These are phyloP conservation scores for Acanthurus leucopareius DNA, from an alignment of 2,797 vertebrate species.

Conservation along the genomic window DNA sequence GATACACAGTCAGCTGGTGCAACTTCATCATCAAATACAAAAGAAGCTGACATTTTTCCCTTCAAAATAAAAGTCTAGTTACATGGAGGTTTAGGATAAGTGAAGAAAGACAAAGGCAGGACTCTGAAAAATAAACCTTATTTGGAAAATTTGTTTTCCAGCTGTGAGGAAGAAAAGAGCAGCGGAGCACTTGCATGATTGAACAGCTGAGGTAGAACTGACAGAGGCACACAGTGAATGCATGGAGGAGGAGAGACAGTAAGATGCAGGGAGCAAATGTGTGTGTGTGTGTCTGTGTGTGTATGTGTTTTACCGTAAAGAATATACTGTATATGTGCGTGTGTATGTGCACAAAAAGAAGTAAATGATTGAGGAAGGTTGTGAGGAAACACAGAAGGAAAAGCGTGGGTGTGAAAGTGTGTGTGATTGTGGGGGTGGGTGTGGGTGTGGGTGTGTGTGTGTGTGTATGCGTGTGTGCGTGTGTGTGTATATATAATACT, in stretches of 20 bases:
- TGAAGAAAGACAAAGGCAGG: conserved; percentile 20
- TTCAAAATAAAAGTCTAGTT: conserved; percentile 55
- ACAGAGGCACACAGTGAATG: conserved; percentile 47
- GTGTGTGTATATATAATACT: conserved; percentile 27
- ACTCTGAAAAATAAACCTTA: conserved; percentile 17
- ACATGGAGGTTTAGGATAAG: conserved; percentile 36
- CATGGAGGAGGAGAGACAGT: conserved; percentile 41
- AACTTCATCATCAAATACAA: conserved; percentile 39
- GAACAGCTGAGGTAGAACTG: conserved; percentile 50
- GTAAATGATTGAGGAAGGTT: conserved; percentile 50
- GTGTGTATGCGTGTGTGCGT: conserved; percentile 14
- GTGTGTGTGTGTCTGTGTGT: neutral
- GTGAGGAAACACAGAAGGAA: conserved; percentile 44
- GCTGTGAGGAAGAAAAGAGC: conserved; percentile 22
- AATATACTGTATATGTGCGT: conserved; percentile 12
- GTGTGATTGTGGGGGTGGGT: conserved; percentile 26
- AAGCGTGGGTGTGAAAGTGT: conserved; percentile 45
- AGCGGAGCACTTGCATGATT: conserved; percentile 40
- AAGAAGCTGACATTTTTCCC: conserved; percentile 27
- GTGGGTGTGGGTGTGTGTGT: conserved; percentile 31
- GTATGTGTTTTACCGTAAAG: conserved; percentile 27
- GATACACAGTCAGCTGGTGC: conserved; percentile 32
- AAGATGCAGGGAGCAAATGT: conserved; percentile 33
- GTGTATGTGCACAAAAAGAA: conserved; percentile 11
- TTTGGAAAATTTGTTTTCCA: conserved; percentile 29